Evolutionary conservation across 2,888 invertebrate species (phyloP).

Genomic region (Amphimallon solstitiale): DNA sequence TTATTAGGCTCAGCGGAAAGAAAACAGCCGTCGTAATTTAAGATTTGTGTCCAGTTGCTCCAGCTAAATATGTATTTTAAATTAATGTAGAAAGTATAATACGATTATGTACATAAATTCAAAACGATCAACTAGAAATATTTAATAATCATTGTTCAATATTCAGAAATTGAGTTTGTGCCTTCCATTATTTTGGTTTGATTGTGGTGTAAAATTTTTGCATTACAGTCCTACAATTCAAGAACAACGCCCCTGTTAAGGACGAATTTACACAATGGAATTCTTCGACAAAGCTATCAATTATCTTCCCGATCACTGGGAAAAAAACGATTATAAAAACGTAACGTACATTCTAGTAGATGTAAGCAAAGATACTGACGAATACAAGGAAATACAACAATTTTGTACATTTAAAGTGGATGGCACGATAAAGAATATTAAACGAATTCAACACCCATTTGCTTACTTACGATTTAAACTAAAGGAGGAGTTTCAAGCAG

Average conservation of each 20-base stretch:
- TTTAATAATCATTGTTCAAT: too few species aligned
- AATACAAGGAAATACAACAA: slow-evolving; percentile 4
- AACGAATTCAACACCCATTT: slow-evolving; percentile 6
- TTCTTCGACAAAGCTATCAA: not conserved
- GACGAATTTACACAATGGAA: not conserved
- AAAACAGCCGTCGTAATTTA: too few species aligned
- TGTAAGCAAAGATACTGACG: not conserved
- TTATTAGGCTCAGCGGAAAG: too few species aligned
- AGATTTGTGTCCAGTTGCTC: too few species aligned
- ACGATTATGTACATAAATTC: too few species aligned
- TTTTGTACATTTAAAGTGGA: not conserved
- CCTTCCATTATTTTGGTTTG: too few species aligned
- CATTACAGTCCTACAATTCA: too few species aligned
- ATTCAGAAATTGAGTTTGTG: too few species aligned
- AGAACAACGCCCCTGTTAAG: not conserved
- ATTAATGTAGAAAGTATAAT: too few species aligned
- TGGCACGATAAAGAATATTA: not conserved
- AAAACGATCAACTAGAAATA: too few species aligned
- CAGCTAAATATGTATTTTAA: too few species aligned
- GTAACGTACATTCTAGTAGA: slow-evolving; percentile 8
- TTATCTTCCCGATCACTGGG: not conserved
- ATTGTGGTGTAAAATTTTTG: too few species aligned
- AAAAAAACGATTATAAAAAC: not conserved
- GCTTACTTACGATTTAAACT: slow-evolving; percentile 1
- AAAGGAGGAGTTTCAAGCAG: not conserved